Evolutionary conservation across 1,140 invertebrate species (phyloP), one percentile per base, ranked within the genome.

Genomic region (Drosophila punjabiensis): DNA sequence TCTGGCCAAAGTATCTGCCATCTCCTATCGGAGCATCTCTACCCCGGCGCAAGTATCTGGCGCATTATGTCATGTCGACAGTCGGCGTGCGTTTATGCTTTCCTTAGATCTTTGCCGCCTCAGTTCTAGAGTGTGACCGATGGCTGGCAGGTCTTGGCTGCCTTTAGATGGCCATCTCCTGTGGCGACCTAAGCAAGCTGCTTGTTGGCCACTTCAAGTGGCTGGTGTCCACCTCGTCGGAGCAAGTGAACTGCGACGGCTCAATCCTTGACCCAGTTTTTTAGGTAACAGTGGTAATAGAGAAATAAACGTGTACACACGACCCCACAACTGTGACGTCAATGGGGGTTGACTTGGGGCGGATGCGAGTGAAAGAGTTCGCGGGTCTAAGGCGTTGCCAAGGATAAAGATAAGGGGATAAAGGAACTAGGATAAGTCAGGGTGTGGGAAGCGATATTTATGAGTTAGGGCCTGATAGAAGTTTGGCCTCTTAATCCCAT

Each of bases 261-360:
- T 32, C 52, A 88, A 88, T 88, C 84, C 84, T 88, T 88, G 85
- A 88, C 84, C 85, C 81, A 89, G 71, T 64, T 45, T 47, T 43
- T 9, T 3, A 16, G 37, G 45, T 11, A 53, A 53, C 41, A 33
- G 69, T 61, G 71, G 76, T 61, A 77, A 78, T 50, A 53, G 45
- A 60, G 52, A 71, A 48, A 61, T 58, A 81, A 81, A 76, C 59
- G 71, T 77, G 62, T 53, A 55, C 62, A 33, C 47, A 45, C 74
- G 75, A 67, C 55, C 75, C 47, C 73, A 62, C 55, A 62, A 65
- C n/a, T 56, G 14, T 85, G 79, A 85, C 82, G 82, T 85, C 82
- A 85, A 78, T 67, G 41, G 47, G 45, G 52, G 10, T 35, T 43
- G 47, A 47, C 41, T 77, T 53, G 50, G 63, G 47, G 62, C 32